Percentiles rank a stretch among this genome's conserved stretches.
Conservation (phyloP, 2,113 vertebrate genomes). For the Ameiurus melas region DNA sequence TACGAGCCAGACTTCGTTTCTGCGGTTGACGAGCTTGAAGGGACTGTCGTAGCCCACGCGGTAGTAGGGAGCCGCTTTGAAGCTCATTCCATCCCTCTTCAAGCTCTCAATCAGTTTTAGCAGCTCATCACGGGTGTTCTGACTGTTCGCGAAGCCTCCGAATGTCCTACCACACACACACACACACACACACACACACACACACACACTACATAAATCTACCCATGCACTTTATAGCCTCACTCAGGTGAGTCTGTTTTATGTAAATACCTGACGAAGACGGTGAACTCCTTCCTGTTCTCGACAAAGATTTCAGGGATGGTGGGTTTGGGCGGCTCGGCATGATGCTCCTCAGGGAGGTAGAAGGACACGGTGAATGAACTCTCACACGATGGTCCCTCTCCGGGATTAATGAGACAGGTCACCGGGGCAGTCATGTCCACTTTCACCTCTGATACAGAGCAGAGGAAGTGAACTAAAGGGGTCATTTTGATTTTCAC, state of each 20-base stretch:
- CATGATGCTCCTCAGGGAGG: constrained; percentile 71
- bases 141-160: constrained; percentile 71
- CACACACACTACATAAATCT: constrained; percentile 51
- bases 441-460: constrained; percentile 70
- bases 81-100: constrained; percentile 72
- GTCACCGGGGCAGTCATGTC: constrained; percentile 75
- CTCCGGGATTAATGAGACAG: constrained; percentile 72
- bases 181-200: constrained; percentile 35
- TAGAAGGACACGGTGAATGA: constrained; percentile 73
- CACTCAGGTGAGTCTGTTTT: no score
- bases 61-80: constrained; percentile 76
- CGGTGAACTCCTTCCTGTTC: constrained; percentile 73
- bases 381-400: constrained; percentile 67
- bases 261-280: constrained; percentile 72
- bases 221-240: background rate
- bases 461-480: background rate
- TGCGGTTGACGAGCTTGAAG: constrained; percentile 76
- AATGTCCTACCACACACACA: constrained; percentile 66
- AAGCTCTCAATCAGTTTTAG: constrained; percentile 73
- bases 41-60: constrained; percentile 76
- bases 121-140: constrained; percentile 76
- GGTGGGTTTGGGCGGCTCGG: constrained; percentile 68
- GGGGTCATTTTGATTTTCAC: background rate
- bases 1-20: constrained; percentile 78
- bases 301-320: constrained; percentile 74